Evolutionary conservation across 2,113 vertebrate genomes (phyloP).

Genomic region (Odontophorus gujanensis): DNA sequence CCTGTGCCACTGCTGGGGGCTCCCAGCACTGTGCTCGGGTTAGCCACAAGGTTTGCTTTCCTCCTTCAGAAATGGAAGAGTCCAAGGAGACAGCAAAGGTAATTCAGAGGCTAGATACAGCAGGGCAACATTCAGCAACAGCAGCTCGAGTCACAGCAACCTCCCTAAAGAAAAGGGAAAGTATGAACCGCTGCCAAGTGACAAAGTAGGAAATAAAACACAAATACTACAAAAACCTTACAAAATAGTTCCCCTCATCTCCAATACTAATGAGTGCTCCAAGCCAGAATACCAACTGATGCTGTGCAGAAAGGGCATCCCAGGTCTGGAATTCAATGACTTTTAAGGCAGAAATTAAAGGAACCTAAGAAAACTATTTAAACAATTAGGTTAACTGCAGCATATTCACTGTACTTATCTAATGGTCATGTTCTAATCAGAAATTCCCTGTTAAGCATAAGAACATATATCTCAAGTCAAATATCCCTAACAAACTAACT

Average conservation of each 20-base stretch:
- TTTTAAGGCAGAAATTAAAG: conserved; percentile 38
- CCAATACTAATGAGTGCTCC: background rate
- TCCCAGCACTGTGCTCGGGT: background rate
- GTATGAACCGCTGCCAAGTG: background rate
- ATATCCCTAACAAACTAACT: conserved; percentile 2
- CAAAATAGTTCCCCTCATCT: background rate
- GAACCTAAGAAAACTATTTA: background rate
- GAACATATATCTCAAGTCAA: conserved; percentile 29
- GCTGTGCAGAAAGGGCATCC: conserved; percentile 28
- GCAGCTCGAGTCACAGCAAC: background rate
- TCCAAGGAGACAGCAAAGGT: background rate
- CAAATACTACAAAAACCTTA: conserved; percentile 15
- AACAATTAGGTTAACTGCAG: conserved; percentile 19
- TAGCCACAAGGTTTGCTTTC: background rate
- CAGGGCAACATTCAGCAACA: background rate
- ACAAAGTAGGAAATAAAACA: conserved; percentile 4
- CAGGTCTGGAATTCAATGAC: conserved; percentile 44
- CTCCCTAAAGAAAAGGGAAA: background rate
- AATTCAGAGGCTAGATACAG: background rate
- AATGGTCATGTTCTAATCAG: background rate
- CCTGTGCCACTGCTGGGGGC: background rate
- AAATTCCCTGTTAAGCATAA: background rate
- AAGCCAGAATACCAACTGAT: conserved; percentile 35
- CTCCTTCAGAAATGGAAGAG: background rate
- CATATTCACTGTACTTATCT: background rate